These are phyloP conservation scores for Littorina saxatilis DNA, from an alignment of 1,140 invertebrate genomes.

Conservation along the genomic window DNA sequence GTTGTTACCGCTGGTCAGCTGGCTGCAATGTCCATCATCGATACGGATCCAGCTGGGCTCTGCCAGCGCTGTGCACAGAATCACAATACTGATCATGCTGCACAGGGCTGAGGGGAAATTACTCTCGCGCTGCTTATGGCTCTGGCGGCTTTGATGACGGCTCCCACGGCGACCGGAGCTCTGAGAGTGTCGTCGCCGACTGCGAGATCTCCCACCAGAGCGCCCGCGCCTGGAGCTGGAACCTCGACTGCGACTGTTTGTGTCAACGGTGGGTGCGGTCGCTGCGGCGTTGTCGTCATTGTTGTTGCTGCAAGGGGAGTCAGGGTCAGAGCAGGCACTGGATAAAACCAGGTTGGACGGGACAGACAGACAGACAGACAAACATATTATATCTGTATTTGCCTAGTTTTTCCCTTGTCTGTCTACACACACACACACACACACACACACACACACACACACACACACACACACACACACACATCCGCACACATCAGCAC, in stretches of 20 bases:
- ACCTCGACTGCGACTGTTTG: conserved; percentile 3
- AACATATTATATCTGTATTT: too few species aligned
- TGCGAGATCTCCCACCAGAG: conserved; percentile 55
- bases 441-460: too few species aligned
- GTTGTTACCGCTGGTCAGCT: conserved; percentile 21
- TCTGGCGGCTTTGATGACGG: conserved; percentile 45
- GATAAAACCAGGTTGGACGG: neutral
- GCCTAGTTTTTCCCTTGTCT: too few species aligned
- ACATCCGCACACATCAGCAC: too few species aligned
- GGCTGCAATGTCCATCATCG: conserved; percentile 17
- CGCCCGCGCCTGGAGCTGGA: conserved; percentile 49
- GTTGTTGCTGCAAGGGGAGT: conserved; percentile 23
- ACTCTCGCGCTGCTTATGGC: conserved; percentile 65
- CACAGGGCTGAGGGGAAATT: conserved; percentile 68
- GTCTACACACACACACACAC: too few species aligned
- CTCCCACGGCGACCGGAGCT: conserved; percentile 37
- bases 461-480: too few species aligned
- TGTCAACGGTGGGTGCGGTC: neutral
- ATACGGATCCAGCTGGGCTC: conserved; percentile 67
- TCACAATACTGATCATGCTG: conserved; percentile 70
- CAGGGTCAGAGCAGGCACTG: neutral
- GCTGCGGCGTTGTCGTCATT: conserved; percentile 8
- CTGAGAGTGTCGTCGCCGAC: conserved; percentile 51
- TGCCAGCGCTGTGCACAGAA: conserved; percentile 68
- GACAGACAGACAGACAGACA: too few species aligned